Evolutionary conservation across 2,113 vertebrate species (phyloP), one percentile per base, ranked within the genome.

Genomic region (Dicentrarchus labrax): DNA sequence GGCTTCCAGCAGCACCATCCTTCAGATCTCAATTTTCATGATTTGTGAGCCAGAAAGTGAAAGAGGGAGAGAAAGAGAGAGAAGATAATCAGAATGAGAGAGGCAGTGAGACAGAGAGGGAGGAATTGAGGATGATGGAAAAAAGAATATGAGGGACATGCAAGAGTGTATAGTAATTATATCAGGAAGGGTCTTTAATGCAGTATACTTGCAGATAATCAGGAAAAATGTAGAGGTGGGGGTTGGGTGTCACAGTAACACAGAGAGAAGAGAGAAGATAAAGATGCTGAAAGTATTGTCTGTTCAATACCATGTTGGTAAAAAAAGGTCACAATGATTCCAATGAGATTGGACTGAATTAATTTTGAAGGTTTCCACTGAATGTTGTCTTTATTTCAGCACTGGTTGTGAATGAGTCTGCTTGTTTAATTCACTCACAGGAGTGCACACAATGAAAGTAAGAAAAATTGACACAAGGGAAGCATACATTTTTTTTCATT

Each of bases 1-100:
- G 85, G 75, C 70, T 79, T 68, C 43, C n/a, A 41, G 45, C 65
- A 47, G 79, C 83, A 47, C 62, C 86, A 82, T 77, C 76, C 85
- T 78, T 91, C 88, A 89, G 78, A 87, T 92, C 89, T 90, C 90
- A 83, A 87, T 91, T 88, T 89, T 83, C 76, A 85, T 84, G 90
- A 88, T 93, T 89, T 91, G 87, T 88, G 88, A 92, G 86, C 62
- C 84, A 87, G 75, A 89, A 81, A 92, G 75, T 13, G 56, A 75
- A 48, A 43, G 22, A 45, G 59, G 8, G 68, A 65, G 45, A n/a
- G 61, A 48, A n/a, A n/a, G 48, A 43, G 39, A 50, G 80, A 64
- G 47, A 22, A 50, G 80, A 80, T 74, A 69, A 88, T 84, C 57
- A 85, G 56, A 83, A 77, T 0, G 65, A 78, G 68, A 54, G 76